Conservation (phyloP, 2,797 vertebrate species). For the Chaetodon trifasciatus region DNA sequence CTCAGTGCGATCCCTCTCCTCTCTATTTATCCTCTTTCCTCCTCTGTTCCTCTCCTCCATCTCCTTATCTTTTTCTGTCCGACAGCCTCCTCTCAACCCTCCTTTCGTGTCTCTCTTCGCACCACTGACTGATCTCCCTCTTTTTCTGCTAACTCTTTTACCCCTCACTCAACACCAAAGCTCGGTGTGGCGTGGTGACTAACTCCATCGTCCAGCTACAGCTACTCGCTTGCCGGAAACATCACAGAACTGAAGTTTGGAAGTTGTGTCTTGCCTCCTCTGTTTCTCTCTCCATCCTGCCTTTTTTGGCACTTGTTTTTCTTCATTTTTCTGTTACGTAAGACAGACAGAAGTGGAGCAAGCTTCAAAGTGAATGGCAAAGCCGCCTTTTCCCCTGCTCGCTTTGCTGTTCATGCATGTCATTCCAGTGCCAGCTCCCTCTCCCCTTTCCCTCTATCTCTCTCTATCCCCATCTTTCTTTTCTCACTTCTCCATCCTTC, state of each 20-base stretch:
- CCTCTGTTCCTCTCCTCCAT: slow-evolving; percentile 30
- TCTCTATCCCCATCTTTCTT: slow-evolving; percentile 47
- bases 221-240: slow-evolving; percentile 53
- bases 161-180: slow-evolving; percentile 54
- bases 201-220: slow-evolving; percentile 60
- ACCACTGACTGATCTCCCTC: slow-evolving; percentile 52
- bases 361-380: slow-evolving; percentile 87
- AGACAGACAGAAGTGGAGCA: slow-evolving; percentile 83
- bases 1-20: slow-evolving; percentile 46
- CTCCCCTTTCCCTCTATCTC: slow-evolving; percentile 48
- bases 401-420: slow-evolving; percentile 82
- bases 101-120: slow-evolving; percentile 56
- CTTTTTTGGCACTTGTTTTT: slow-evolving; percentile 78
- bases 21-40: slow-evolving; percentile 56
- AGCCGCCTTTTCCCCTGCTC: slow-evolving; percentile 81
- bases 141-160: slow-evolving; percentile 41
- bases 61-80: slow-evolving; percentile 55
- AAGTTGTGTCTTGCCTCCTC: slow-evolving; percentile 61
- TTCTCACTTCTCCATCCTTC: slow-evolving; percentile 48
- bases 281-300: slow-evolving; percentile 54
- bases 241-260: slow-evolving; percentile 72
- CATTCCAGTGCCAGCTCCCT: slow-evolving; percentile 74
- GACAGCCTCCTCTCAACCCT: slow-evolving; percentile 55
- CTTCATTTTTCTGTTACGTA: slow-evolving; percentile 81
- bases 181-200: slow-evolving; percentile 40